Percentiles rank a stretch among this genome's conserved stretches.
Conservation (phyloP, 2,888 invertebrate species). For the Exephanes ischioxanthus region DNA sequence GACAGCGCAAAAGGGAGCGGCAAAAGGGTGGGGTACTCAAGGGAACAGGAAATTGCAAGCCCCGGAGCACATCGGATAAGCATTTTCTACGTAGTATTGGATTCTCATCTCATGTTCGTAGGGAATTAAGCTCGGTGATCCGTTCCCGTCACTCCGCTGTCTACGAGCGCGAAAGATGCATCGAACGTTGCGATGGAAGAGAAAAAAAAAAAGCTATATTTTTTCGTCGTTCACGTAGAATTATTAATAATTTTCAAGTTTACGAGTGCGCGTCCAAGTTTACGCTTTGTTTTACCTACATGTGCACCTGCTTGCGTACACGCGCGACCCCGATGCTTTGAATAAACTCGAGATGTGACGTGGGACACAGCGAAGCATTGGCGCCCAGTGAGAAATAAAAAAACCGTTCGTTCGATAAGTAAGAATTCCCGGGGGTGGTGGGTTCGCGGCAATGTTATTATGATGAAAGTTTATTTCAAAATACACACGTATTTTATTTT, state of each 20-base stretch:
- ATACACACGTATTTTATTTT: neutral
- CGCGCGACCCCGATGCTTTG: conserved; percentile 26
- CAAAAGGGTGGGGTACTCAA: neutral
- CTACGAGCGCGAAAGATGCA: neutral
- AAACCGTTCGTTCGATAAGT: conserved; percentile 24
- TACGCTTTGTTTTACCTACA: neutral
- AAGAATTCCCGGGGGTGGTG: conserved; percentile 3
- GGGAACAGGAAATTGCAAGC: conserved; percentile 34
- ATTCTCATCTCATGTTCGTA: neutral
- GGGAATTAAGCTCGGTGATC: conserved; percentile 9
- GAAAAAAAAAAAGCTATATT: neutral
- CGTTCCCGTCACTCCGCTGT: neutral
- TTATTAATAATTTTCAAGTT: conserved; percentile 8
- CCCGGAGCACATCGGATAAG: conserved; percentile 5
- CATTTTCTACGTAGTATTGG: conserved; percentile 6
- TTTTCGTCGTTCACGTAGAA: neutral
- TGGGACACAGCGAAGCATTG: neutral
- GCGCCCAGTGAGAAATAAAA: conserved; percentile 8
- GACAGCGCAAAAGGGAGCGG: conserved; percentile 12
- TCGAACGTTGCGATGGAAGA: neutral
- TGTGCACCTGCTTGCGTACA: neutral
- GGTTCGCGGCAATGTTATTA: neutral
- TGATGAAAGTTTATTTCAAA: neutral
- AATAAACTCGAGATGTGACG: conserved; percentile 8
- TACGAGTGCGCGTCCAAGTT: neutral